Conservation (phyloP, 1,140 invertebrate species). For the Pogonognathellus flavescens region DNA sequence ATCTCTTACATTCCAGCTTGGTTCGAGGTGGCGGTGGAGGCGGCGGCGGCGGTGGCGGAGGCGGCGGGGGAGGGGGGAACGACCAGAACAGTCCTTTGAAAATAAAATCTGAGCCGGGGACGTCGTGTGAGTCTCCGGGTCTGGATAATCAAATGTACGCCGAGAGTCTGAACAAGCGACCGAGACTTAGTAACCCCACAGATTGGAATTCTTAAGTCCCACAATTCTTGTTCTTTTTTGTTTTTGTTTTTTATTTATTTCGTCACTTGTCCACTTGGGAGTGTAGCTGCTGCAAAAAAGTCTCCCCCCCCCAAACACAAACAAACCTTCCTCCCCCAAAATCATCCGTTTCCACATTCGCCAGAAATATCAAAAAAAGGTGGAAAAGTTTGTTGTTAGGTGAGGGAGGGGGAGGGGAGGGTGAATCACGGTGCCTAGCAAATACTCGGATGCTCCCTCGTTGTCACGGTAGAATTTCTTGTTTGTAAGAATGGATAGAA, state of each 20-base stretch:
- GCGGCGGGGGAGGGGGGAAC: not conserved
- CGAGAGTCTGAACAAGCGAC: slow-evolving; percentile 16
- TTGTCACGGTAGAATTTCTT: too few species aligned
- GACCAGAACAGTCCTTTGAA: not conserved
- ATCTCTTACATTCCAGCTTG: not conserved
- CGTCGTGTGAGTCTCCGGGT: slow-evolving; percentile 3
- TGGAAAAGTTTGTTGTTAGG: too few species aligned
- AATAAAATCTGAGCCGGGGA: slow-evolving; percentile 11
- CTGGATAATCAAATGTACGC: slow-evolving; percentile 1
- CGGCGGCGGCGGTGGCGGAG: not conserved
- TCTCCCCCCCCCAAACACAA: too few species aligned
- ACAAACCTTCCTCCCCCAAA: too few species aligned
- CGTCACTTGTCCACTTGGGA: not conserved
- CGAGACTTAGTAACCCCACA: slow-evolving; percentile 18
- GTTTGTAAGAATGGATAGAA: too few species aligned
- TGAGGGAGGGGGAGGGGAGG: too few species aligned
- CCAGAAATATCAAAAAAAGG: too few species aligned
- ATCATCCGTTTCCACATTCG: too few species aligned
- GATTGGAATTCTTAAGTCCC: slow-evolving; percentile 11
- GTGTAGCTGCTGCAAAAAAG: not conserved
- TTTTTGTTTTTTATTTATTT: not conserved
- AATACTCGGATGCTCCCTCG: too few species aligned
- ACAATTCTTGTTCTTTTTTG: not conserved
- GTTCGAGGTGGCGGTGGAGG: not conserved
- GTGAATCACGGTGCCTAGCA: too few species aligned